Evolutionary conservation across 2,797 vertebrate species (phyloP).

Genomic region (Clarias laeviceps): DNA sequence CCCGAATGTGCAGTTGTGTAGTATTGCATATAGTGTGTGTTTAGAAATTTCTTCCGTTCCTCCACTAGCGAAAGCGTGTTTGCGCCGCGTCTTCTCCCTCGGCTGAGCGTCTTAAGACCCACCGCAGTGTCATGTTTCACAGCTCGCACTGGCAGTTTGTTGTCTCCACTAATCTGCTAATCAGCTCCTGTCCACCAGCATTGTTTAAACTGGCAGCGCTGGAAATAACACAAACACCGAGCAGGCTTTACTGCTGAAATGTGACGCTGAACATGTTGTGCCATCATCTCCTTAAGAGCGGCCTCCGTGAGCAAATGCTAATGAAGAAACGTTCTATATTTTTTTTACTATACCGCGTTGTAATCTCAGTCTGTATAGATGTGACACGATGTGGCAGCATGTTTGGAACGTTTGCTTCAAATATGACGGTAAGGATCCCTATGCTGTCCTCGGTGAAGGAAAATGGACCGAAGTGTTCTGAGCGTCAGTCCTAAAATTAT

Average conservation of each 20-base stretch:
- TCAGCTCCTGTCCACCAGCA: constrained; percentile 42
- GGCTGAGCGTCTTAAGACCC: constrained; percentile 25
- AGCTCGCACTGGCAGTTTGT: constrained; percentile 29
- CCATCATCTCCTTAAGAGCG: constrained; percentile 14
- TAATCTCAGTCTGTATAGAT: not conserved
- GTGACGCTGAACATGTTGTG: constrained; percentile 28
- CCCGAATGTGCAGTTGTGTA: not conserved
- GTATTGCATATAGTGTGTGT: not conserved
- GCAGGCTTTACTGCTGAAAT: constrained; percentile 31
- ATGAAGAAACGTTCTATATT: not conserved
- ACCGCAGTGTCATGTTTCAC: constrained; percentile 24
- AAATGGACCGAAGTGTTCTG: constrained; percentile 20
- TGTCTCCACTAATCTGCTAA: constrained; percentile 52
- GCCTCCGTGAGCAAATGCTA: not conserved
- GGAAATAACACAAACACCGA: constrained; percentile 42
- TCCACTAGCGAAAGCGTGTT: constrained; percentile 3
- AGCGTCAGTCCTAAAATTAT: constrained; percentile 14
- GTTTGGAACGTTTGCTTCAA: not conserved
- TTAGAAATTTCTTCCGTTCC: not conserved
- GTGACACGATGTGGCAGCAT: not conserved
- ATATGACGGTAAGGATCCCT: not conserved
- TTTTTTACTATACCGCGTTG: too few relatives aligned
- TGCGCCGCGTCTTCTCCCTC: not conserved
- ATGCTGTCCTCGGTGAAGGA: not conserved
- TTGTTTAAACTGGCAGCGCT: constrained; percentile 46